Evolutionary conservation across 2,797 vertebrate species (phyloP).

Genomic region (Syngnathus rostellatus): DNA sequence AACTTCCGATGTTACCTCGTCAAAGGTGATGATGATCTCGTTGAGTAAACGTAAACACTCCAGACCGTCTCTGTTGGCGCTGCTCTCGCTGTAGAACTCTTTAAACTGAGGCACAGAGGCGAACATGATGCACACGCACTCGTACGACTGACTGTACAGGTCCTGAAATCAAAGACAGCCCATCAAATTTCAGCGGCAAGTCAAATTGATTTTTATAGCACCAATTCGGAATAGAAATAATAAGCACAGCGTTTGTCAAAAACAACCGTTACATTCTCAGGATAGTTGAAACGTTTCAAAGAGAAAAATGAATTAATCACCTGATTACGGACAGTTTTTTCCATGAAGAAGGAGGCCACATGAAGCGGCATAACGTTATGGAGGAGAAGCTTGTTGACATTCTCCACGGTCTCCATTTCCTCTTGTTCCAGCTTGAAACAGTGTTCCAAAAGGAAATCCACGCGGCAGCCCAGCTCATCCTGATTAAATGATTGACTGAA

Average conservation of each 20-base stretch:
- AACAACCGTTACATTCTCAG: background rate
- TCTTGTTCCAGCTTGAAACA: conserved; percentile 76
- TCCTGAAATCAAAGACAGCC: conserved; percentile 59
- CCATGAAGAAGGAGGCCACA: conserved; percentile 79
- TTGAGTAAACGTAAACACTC: conserved; percentile 88
- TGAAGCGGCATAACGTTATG: conserved; percentile 82
- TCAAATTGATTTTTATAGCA: background rate
- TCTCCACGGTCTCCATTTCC: conserved; percentile 84
- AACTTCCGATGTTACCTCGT: conserved; percentile 63
- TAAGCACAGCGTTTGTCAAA: background rate
- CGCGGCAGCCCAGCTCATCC: conserved; percentile 80
- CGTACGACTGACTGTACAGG: conserved; percentile 82
- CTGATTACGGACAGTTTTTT: conserved; percentile 76
- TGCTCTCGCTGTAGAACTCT: conserved; percentile 83
- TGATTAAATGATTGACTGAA: conserved; percentile 26
- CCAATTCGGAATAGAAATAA: background rate
- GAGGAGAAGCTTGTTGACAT: conserved; percentile 79
- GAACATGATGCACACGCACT: conserved; percentile 83
- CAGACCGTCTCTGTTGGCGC: conserved; percentile 75
- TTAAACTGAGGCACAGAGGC: conserved; percentile 86
- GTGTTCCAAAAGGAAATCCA: conserved; percentile 80
- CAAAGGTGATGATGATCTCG: conserved; percentile 86
- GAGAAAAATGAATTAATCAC: conserved; percentile 37
- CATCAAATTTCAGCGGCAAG: background rate
- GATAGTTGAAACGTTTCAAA: background rate